Percentiles rank a stretch among this genome's conserved stretches.
Conservation (phyloP, 2,888 invertebrate species). For the Sesia bembeciformis region DNA sequence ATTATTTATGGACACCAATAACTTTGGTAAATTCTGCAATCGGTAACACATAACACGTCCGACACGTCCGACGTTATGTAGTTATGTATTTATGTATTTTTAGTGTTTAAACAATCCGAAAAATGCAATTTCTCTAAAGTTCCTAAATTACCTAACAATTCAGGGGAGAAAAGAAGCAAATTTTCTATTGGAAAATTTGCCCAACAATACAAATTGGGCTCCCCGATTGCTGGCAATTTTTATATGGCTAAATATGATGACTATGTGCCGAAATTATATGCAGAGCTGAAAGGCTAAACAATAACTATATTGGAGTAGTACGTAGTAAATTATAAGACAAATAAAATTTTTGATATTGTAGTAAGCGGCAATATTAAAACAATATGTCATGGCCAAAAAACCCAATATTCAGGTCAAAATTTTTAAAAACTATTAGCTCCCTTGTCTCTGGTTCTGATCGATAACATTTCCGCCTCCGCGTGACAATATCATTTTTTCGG, state of each 20-base stretch:
- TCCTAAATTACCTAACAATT: slow-evolving; percentile 50
- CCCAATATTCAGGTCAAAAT: too few species aligned
- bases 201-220: slow-evolving; percentile 71
- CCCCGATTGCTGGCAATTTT: slow-evolving; percentile 77
- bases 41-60: too few species aligned
- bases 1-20: too few species aligned
- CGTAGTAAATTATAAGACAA: too few species aligned
- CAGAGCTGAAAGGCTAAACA: slow-evolving; percentile 46
- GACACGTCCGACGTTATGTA: too few species aligned
- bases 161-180: slow-evolving; percentile 69
- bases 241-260: slow-evolving; percentile 76
- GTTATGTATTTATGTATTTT: too few species aligned
- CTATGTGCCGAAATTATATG: slow-evolving; percentile 69
- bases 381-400: too few species aligned
- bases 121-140: slow-evolving; percentile 57
- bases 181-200: slow-evolving; percentile 75
- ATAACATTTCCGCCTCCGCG: slow-evolving; percentile 70
- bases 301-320: background rate
- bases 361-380: background rate
- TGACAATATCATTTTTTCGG: slow-evolving; percentile 67
- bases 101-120: slow-evolving; percentile 76
- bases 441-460: slow-evolving; percentile 59
- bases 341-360: background rate
- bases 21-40: too few species aligned
- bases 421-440: background rate